Base-by-base conservation (phyloP, 2,888 invertebrate genomes). In the Pammene fasciana region DNA sequence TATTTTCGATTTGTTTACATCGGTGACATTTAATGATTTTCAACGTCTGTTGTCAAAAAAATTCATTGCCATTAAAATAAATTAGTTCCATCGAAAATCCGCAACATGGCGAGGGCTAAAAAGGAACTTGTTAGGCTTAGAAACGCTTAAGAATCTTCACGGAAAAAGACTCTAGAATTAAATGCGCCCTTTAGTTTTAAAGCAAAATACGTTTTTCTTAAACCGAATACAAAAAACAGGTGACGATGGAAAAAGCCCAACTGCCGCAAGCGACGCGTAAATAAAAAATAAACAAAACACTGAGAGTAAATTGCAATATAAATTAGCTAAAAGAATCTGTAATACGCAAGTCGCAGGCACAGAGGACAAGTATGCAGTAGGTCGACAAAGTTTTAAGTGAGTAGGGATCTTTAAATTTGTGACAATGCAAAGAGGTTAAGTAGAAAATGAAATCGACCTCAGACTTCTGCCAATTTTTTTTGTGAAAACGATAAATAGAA, bases 311-410 rank as follows among this genome's bases (percentile, higher is more conserved):
- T 87, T 86, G 85, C 82, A 79, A 82, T 83, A 86, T 87, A 87
- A 87, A 87, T 87, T 79, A 86, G 82, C 76, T 74, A 81, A 85
- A 82, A 84, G 83, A 86, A 85, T 85, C 85, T 83, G 85, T 87
- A 86, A 86, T 86, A 62, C 64, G 68, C 50, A 62, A 56, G 55
- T 62, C 43, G 43, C 18, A 18, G 18, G 2, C 34, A 10, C 18
- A 57, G 43, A 0, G 43, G 45, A 13, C 26, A 14, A 11, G 43
- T 13, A 7, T 2, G 18, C 68, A 64, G 64, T 4, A 68, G 68
- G 64, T 14, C 8, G 13, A 34, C 3, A 34, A 0, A 34, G n/a
- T 54, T 46, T 14, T 10, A 38, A 9, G 38, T 38, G 38, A 26
- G 26, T 26, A 1, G 26, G 26, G 26, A 26, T 3, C 26, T 26